Conservation (phyloP, 1,140 invertebrate genomes). For the Spodoptera litura region DNA sequence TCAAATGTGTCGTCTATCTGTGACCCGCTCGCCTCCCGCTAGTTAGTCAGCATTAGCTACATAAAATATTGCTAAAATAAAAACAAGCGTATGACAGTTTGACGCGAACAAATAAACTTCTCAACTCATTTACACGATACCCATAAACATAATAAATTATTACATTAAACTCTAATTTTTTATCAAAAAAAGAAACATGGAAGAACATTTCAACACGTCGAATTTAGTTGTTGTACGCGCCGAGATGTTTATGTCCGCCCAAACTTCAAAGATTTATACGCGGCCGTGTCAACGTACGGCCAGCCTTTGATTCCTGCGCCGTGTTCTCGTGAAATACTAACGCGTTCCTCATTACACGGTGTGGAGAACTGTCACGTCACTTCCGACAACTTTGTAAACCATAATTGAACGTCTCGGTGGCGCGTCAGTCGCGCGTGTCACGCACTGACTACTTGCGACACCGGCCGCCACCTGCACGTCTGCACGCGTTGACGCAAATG, state of each 20-base stretch:
- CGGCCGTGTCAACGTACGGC: constrained; percentile 2
- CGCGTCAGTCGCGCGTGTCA: background rate
- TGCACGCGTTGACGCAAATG: constrained; percentile 26
- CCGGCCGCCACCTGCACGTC: background rate
- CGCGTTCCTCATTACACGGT: constrained; percentile 16
- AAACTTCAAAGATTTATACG: constrained; percentile 36
- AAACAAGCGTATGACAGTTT: constrained; percentile 19
- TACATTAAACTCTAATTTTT: constrained; percentile 36
- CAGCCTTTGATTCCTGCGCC: constrained; percentile 5
- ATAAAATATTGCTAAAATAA: constrained; percentile 32
- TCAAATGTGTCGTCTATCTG: background rate
- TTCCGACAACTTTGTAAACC: constrained; percentile 25
- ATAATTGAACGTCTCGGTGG: background rate
- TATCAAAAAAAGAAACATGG: constrained; percentile 22
- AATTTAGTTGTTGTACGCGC: constrained; percentile 34
- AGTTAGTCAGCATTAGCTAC: constrained; percentile 26
- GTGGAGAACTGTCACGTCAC: constrained; percentile 19
- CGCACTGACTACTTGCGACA: constrained; percentile 29
- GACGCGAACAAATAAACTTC: constrained; percentile 29
- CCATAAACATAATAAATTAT: constrained; percentile 45
- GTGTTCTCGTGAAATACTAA: background rate
- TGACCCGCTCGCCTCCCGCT: background rate
- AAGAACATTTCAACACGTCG: constrained; percentile 29
- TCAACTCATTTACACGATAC: constrained; percentile 34
- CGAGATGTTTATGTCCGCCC: constrained; percentile 31